Conservation (phyloP, 1,140 invertebrate genomes). For the Dinothrombium tinctorium region DNA sequence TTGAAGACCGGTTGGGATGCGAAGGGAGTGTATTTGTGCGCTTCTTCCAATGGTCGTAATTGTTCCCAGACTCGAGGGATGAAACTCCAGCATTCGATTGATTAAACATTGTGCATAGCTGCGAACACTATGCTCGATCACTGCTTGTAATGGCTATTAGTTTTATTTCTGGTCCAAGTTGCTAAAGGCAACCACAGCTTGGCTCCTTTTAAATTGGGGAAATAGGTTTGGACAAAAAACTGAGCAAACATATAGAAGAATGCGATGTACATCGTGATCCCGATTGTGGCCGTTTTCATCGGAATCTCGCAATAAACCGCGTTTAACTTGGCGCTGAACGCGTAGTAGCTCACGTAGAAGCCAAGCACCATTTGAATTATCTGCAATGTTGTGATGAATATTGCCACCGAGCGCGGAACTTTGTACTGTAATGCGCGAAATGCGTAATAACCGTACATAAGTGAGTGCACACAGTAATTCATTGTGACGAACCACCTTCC, state of each 20-base stretch:
- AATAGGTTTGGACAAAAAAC: conserved; percentile 71
- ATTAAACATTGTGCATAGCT: too few species aligned
- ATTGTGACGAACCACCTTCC: conserved; percentile 95
- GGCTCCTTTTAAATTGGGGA: conserved; percentile 24
- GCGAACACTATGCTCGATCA: too few species aligned
- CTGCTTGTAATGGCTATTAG: too few species aligned
- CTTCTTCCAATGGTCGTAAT: too few species aligned
- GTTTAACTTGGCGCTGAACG: conserved; percentile 25
- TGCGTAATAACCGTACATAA: conserved; percentile 96
- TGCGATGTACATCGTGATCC: conserved; percentile 29
- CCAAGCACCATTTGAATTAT: conserved; percentile 63
- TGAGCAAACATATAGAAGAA: conserved; percentile 69
- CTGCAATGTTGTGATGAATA: conserved; percentile 77
- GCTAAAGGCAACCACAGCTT: too few species aligned
- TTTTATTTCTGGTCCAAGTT: too few species aligned
- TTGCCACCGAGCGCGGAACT: conserved; percentile 54
- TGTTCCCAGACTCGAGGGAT: too few species aligned
- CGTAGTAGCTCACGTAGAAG: conserved; percentile 61
- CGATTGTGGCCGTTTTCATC: conserved; percentile 22
- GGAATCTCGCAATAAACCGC: conserved; percentile 22
- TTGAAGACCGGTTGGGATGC: too few species aligned
- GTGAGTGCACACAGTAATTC: conserved; percentile 89
- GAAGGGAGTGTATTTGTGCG: too few species aligned
- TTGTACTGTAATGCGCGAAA: conserved; percentile 60
- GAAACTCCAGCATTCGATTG: too few species aligned